Evolutionary conservation across 35 echinoderm and acorn worm genomes (phyloP).

Genomic region (Ophiothrix spiculata): DNA sequence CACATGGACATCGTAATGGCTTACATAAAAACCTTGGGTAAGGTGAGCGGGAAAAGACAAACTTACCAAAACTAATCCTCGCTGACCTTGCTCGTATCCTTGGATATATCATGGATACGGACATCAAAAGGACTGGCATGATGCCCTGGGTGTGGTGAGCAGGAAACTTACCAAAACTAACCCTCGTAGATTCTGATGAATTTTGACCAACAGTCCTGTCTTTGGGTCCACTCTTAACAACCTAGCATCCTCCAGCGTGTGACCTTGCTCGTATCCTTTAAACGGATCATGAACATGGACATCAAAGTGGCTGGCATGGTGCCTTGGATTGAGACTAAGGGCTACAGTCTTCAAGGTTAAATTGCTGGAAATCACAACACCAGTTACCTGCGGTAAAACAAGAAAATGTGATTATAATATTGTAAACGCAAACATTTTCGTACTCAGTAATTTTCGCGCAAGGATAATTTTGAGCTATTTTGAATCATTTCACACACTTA

Average conservation of each 20-base stretch:
- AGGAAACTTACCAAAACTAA: slow-evolving; percentile 55
- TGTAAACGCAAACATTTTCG: no score
- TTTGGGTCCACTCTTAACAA: slow-evolving; percentile 46
- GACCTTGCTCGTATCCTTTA: slow-evolving; percentile 29
- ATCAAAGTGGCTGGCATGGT: slow-evolving; percentile 26
- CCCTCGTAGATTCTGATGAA: slow-evolving; percentile 32
- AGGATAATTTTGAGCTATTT: no score
- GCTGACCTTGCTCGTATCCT: neutral
- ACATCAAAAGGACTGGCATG: no score
- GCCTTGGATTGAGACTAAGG: slow-evolving; percentile 54
- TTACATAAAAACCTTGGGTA: no score
- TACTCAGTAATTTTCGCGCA: no score
- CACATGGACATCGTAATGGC: slow-evolving; percentile 4
- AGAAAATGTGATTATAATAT: neutral
- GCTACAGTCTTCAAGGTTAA: slow-evolving; percentile 66
- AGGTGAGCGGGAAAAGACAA: no score
- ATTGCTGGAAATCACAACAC: slow-evolving; percentile 62
- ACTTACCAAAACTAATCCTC: slow-evolving; percentile 58
- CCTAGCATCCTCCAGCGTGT: slow-evolving; percentile 47
- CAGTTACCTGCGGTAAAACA: slow-evolving; percentile 42
- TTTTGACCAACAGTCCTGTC: slow-evolving; percentile 49
- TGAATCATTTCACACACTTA: no score
- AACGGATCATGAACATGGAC: slow-evolving; percentile 6
- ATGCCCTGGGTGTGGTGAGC: no score
- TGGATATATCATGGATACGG: neutral